These are phyloP conservation scores for Lysiphlebus fabarum DNA, from an alignment of 1,140 invertebrate species.

Conservation along the genomic window DNA sequence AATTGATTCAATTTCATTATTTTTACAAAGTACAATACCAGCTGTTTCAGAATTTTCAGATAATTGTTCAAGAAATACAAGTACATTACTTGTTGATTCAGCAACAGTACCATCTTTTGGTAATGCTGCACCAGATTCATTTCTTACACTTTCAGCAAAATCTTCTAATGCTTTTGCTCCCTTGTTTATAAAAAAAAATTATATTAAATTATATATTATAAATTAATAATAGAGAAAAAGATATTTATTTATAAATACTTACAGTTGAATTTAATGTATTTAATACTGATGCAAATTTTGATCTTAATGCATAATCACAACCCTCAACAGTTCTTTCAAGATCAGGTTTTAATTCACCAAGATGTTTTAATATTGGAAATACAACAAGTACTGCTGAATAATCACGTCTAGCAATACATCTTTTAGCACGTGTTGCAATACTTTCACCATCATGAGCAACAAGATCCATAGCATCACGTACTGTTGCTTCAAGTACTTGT, in stretches of 20 bases:
- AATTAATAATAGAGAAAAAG: background rate
- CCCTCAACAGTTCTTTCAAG: conserved; percentile 77
- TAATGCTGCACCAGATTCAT: conserved; percentile 76
- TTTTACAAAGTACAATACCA: conserved; percentile 61
- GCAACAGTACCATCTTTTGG: conserved; percentile 96
- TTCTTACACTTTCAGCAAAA: conserved; percentile 85
- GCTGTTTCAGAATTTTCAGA: conserved; percentile 76
- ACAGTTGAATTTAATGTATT: conserved; percentile 74
- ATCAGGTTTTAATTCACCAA: conserved; percentile 76
- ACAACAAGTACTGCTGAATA: conserved; percentile 80
- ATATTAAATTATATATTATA: conserved; percentile 11
- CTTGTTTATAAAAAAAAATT: conserved; percentile 49
- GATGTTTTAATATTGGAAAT: conserved; percentile 82
- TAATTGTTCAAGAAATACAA: conserved; percentile 83
- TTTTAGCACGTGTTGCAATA: conserved; percentile 73
- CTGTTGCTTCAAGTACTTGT: conserved; percentile 80
- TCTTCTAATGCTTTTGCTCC: conserved; percentile 87
- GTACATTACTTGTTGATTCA: conserved; percentile 89
- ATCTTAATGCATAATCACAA: conserved; percentile 67
- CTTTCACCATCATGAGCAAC: conserved; percentile 83
- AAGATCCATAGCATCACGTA: conserved; percentile 79
- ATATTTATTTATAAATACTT: conserved; percentile 34
- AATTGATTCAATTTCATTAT: conserved; percentile 54
- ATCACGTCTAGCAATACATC: conserved; percentile 76
- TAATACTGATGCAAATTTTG: conserved; percentile 71